phyloP scores from a whole-genome alignment of 2,113 vertebrate genomes.

The Leucoraja erinaceus region DNA sequence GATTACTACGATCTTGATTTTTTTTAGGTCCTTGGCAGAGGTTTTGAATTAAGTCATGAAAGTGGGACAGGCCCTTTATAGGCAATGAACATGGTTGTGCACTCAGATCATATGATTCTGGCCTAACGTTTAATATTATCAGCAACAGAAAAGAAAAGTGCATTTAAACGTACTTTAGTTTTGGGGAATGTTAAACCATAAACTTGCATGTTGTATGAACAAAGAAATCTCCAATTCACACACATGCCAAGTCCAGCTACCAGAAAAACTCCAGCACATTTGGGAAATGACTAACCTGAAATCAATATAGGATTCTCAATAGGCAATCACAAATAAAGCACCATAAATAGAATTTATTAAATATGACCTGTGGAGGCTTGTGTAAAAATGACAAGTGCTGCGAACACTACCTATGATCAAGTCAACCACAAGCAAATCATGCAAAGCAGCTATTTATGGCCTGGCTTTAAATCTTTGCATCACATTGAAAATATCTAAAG shows the following conservation, averaged over 20 bases:
- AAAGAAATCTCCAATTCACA: neutral
- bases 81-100: neutral
- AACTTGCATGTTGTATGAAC: neutral
- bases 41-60: too few species aligned
- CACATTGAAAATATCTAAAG: neutral
- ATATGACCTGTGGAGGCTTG: neutral
- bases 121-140: neutral
- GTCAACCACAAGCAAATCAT: neutral
- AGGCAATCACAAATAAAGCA: too few species aligned
- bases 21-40: too few species aligned
- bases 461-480: neutral
- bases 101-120: neutral
- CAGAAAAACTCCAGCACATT: neutral
- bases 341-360: neutral
- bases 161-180: neutral
- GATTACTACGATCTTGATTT: too few species aligned
- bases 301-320: neutral
- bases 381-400: neutral
- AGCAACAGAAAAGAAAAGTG: neutral
- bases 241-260: neutral
- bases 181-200: neutral
- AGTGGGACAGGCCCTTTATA: too few species aligned
- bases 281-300: neutral
- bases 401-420: neutral
- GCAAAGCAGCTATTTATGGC: neutral